Base-by-base conservation (phyloP, 23 tunicate genomes). In the Halocynthia roretzi region DNA sequence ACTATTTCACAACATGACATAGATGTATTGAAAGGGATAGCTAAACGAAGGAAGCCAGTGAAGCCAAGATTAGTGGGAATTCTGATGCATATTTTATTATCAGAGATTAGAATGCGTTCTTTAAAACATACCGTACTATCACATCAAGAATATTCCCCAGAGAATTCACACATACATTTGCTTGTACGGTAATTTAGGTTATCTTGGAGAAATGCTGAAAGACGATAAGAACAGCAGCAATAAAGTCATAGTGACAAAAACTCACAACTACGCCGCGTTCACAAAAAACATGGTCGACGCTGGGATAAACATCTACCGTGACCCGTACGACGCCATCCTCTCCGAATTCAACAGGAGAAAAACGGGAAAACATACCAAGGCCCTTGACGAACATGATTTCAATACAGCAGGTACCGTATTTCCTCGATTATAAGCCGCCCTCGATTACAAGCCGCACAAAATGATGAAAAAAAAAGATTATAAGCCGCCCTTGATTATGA, bases 321-420 rank as follows among this genome's bases (percentile, higher is more conserved):
- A 54, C 56, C 78, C 78, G 10, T 74, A 74, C 31, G 63, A 74
- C 21, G 78, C 78, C 2, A 52, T 74, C 10, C 22, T 74, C 55
- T 74, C 78, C 8, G 78, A 74, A 74, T 74, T 50, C 31, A 74
- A 74, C 31, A 20, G 78, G 56, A 54, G 78, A 54, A 9, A 10
- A 20, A 53, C 55, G 22, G 20, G 10, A 10, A 48, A 64, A 6
- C 78, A 74, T 48, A 74, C 78, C 63, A 64, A 15, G 19, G 62
- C 62, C 17, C 49, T 74, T 10, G 62, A 74, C 40, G 15, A 52
- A 48, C 19, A 74, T 0, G 15, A 56, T 10, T 74, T 74, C 21
- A 64, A 74, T 44, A 10, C 9, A 22, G 64, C 19, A 74, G 78
- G 78, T 74, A 71, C 71, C 71, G 21, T 11, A 8, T 67, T 17